These are phyloP conservation scores for Ceraclea dissimilis DNA, from an alignment of 2,888 invertebrate genomes.

Conservation along the genomic window DNA sequence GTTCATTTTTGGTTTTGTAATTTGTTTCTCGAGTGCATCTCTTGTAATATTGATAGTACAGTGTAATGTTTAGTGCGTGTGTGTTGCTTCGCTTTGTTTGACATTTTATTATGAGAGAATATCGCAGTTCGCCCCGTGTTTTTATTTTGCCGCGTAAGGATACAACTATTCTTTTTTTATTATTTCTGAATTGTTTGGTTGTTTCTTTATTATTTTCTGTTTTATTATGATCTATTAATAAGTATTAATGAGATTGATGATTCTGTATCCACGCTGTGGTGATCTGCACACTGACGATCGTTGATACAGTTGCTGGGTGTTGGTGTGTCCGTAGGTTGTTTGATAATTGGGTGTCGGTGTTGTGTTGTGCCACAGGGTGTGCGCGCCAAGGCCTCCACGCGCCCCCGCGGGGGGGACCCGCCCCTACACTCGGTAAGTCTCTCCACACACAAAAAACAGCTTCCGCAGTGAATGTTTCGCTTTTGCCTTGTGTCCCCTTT, in stretches of 20 bases:
- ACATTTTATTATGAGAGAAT: neutral
- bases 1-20: too few species aligned
- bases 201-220: neutral
- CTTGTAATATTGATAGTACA: too few species aligned
- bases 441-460: too few species aligned
- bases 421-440: slow-evolving; percentile 13
- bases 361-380: slow-evolving; percentile 11
- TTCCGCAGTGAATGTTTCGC: too few species aligned
- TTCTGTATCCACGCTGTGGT: neutral
- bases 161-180: neutral
- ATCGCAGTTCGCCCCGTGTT: neutral
- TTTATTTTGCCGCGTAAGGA: neutral
- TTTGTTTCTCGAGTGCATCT: too few species aligned
- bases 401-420: slow-evolving; percentile 14
- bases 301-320: neutral
- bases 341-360: slow-evolving; percentile 4
- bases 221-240: neutral
- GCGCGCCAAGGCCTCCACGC: slow-evolving; percentile 13
- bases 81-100: too few species aligned
- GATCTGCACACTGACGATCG: neutral
- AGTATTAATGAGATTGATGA: neutral
- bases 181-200: neutral
- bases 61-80: too few species aligned
- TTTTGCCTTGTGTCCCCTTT: too few species aligned
- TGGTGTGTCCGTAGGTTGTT: neutral